These are phyloP conservation scores for Phrynosoma platyrhinos DNA, from an alignment of 2,113 vertebrate species.

Conservation along the genomic window DNA sequence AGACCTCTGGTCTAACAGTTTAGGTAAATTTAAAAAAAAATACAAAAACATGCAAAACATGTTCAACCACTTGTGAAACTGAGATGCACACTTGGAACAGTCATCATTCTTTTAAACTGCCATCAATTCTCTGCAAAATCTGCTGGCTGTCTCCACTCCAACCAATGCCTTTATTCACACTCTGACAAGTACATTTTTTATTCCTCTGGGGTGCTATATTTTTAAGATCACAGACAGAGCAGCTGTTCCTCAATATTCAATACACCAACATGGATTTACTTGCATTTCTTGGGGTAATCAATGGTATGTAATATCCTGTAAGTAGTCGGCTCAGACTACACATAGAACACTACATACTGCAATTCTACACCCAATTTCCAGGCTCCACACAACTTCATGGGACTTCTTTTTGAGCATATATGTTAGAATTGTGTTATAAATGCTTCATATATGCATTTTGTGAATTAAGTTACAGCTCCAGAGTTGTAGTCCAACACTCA, in stretches of 20 bases:
- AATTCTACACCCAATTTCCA: not conserved
- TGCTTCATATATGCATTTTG: not conserved
- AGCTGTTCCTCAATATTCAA: not conserved
- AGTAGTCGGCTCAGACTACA: not conserved
- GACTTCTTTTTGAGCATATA: not conserved
- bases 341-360: not conserved
- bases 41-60: not conserved
- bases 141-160: not conserved
- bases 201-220: not conserved
- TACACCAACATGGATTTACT: conserved; percentile 19
- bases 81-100: not conserved
- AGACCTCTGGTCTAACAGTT: not conserved
- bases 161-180: not conserved
- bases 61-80: not conserved
- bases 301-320: too few relatives aligned
- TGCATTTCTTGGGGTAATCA: not conserved
- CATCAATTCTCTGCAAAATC: too few relatives aligned
- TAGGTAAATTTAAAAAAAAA: not conserved
- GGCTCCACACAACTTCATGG: not conserved
- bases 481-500: too few relatives aligned
- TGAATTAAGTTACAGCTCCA: not conserved
- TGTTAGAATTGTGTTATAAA: not conserved
- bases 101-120: not conserved
- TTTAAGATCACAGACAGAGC: not conserved
- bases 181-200: not conserved